These are phyloP conservation scores for Pluvialis apricaria DNA, from an alignment of 2,113 vertebrate genomes.

Conservation along the genomic window DNA sequence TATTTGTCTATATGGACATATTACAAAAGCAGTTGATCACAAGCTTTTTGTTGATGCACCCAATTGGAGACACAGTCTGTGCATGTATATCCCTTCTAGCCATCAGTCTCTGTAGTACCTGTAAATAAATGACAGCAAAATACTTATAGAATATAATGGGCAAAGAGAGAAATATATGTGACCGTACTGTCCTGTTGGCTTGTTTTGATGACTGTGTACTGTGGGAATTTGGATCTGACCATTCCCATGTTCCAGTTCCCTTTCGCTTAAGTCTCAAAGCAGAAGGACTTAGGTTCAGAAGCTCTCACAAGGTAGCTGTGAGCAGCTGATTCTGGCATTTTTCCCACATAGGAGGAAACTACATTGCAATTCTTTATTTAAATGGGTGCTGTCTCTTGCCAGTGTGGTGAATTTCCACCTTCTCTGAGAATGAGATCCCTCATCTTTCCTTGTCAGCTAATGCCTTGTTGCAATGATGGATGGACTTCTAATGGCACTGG, in stretches of 20 bases:
- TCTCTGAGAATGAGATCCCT: neutral
- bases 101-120: neutral
- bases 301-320: neutral
- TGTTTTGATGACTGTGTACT: neutral
- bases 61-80: neutral
- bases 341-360: neutral
- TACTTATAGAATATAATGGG: neutral
- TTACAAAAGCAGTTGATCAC: neutral
- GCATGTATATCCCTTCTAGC: neutral
- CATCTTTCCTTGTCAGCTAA: neutral
- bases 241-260: neutral
- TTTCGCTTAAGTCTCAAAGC: neutral
- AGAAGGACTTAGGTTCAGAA: neutral
- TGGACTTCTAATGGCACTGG: neutral
- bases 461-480: neutral
- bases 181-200: neutral
- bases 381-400: neutral
- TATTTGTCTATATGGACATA: neutral
- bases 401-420: neutral
- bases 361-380: neutral
- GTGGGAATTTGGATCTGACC: neutral
- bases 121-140: neutral
- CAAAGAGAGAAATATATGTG: neutral
- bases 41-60: neutral
- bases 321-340: neutral